phyloP scores from a whole-genome alignment of 2,797 vertebrate genomes.

The Carcharodon carcharias region DNA sequence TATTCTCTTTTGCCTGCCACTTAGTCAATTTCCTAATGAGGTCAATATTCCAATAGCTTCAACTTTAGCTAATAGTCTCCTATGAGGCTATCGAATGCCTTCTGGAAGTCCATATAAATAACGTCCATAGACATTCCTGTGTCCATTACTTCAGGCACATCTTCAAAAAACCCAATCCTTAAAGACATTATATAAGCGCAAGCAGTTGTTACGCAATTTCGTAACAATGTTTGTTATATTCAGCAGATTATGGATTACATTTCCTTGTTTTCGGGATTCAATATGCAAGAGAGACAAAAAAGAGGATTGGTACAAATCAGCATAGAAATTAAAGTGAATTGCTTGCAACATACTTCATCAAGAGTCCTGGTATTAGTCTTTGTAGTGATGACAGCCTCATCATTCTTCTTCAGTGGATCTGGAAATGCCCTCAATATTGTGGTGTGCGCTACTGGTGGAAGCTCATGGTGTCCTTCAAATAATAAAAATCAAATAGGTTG shows the following conservation, averaged over 20 bases:
- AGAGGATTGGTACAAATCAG: not conserved
- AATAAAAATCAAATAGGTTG: conserved; percentile 1
- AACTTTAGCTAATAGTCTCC: no score
- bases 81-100: no score
- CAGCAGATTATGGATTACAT: not conserved
- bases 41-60: no score
- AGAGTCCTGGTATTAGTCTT: conserved; percentile 47
- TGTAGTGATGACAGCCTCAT: conserved; percentile 63
- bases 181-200: no score
- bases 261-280: not conserved
- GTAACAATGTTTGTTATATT: not conserved
- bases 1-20: no score
- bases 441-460: conserved; percentile 85
- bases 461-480: conserved; percentile 78
- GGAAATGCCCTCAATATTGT: conserved; percentile 88
- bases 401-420: conserved; percentile 57
- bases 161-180: no score
- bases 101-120: no score
- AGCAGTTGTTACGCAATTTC: not conserved
- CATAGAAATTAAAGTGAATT: not conserved
- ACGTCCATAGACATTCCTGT: no score
- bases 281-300: conserved; percentile 40
- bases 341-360: conserved; percentile 60
- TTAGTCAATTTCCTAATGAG: no score
- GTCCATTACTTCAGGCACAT: no score